phyloP scores from a whole-genome alignment of 2,888 invertebrate genomes.

The Steinernema scapterisci region DNA sequence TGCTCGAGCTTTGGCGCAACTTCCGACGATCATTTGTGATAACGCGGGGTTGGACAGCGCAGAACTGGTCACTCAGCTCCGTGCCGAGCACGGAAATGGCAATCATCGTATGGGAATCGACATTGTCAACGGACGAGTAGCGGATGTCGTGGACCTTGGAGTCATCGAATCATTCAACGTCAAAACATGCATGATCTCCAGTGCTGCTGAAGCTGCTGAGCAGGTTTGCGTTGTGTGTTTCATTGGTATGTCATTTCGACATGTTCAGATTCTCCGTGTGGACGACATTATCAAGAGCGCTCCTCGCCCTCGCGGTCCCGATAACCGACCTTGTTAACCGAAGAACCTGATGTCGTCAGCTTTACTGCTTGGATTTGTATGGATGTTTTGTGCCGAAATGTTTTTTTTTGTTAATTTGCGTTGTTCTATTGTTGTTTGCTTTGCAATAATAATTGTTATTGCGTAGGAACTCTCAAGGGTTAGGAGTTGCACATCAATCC shows the following conservation, averaged over 20 bases:
- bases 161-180: conserved; percentile 96
- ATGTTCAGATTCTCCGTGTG: conserved; percentile 85
- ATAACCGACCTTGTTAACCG: conserved; percentile 63
- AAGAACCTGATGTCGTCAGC: not conserved
- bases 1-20: conserved; percentile 78
- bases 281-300: conserved; percentile 86
- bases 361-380: not conserved
- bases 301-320: conserved; percentile 58
- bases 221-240: conserved; percentile 39
- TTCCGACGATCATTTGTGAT: conserved; percentile 95
- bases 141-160: conserved; percentile 87
- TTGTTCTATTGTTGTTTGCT: conserved; percentile 5
- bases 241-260: not conserved
- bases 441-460: not conserved
- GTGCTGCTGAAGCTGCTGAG: conserved; percentile 88
- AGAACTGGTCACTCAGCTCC: conserved; percentile 85
- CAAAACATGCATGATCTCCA: conserved; percentile 89
- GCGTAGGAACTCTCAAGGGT: not conserved
- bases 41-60: conserved; percentile 98
- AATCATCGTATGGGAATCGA: conserved; percentile 81
- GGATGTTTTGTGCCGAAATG: not conserved
- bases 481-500: too few species aligned
- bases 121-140: conserved; percentile 85
- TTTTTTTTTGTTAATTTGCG: not conserved
- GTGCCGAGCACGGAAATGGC: conserved; percentile 86